Percentiles rank a stretch among this genome's conserved stretches.
These are phyloP conservation scores for Zophobas atratus DNA, from an alignment of 1,140 invertebrate genomes.

Conservation along the genomic window DNA sequence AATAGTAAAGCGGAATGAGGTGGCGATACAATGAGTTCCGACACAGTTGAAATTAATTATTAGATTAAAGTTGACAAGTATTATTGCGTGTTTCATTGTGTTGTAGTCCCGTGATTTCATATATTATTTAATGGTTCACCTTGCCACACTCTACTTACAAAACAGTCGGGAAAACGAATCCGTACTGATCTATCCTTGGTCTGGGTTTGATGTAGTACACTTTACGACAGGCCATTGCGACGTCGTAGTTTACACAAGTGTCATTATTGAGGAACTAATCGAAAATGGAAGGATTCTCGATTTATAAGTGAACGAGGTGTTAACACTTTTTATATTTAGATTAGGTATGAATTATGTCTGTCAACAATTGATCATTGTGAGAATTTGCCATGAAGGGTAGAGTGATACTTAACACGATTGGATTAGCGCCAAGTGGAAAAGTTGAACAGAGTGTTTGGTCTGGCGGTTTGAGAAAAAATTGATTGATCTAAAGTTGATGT, in stretches of 20 bases:
- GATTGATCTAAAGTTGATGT: background rate
- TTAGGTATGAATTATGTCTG: constrained; percentile 2
- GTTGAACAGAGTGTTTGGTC: constrained; percentile 1
- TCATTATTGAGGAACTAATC: background rate
- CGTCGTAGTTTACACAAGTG: background rate
- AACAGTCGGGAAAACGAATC: constrained; percentile 49
- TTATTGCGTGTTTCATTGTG: background rate
- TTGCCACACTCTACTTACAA: constrained; percentile 40
- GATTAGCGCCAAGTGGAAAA: background rate
- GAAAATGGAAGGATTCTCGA: background rate
- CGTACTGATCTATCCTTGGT: constrained; percentile 41
- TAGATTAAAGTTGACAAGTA: too few species aligned
- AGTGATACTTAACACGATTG: background rate
- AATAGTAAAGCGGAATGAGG: too few species aligned
- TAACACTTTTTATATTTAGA: constrained; percentile 17
- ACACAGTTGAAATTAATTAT: too few species aligned
- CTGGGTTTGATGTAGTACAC: constrained; percentile 48
- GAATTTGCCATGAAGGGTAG: constrained; percentile 7
- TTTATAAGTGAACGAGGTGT: constrained; percentile 12
- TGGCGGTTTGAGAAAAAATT: background rate
- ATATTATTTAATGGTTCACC: constrained; percentile 4
- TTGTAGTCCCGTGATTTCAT: constrained; percentile 3
- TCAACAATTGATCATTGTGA: background rate
- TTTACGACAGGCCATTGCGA: constrained; percentile 20
- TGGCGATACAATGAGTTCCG: too few species aligned